A percentile compares a stretch with the other conserved stretches of the same genome.
Evolutionary conservation across 2,888 invertebrate genomes (phyloP).

Genomic region (Gnatocerus cornutus): DNA sequence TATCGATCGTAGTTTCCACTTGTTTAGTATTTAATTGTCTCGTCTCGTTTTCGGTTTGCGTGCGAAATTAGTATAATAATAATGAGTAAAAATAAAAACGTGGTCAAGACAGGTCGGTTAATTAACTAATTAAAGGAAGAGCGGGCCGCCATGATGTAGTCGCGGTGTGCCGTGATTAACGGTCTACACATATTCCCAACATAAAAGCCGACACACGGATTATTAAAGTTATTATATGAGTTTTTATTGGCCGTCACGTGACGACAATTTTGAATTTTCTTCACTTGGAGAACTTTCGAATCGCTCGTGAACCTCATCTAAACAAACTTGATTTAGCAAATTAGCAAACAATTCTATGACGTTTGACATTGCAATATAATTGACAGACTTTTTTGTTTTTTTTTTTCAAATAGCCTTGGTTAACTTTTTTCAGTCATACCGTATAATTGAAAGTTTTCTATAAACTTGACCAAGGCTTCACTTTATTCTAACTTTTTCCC

Average conservation of each 20-base stretch:
- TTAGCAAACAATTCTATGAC: too few relatives aligned
- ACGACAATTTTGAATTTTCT: conserved; percentile 15
- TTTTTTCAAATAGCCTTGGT: too few relatives aligned
- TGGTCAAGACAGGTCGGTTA: conserved; percentile 52
- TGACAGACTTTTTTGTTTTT: too few relatives aligned
- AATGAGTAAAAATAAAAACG: conserved; percentile 14
- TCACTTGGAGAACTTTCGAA: not conserved
- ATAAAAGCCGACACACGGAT: conserved; percentile 20
- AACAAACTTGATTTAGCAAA: not conserved
- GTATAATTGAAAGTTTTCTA: too few relatives aligned
- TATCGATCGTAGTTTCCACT: conserved; percentile 7
- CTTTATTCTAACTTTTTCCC: too few relatives aligned
- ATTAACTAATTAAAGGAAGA: conserved; percentile 56
- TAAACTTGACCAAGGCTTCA: too few relatives aligned
- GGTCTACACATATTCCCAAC: conserved; percentile 46
- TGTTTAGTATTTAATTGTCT: not conserved
- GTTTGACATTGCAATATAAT: too few relatives aligned
- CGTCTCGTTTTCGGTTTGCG: not conserved
- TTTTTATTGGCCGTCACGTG: conserved; percentile 21
- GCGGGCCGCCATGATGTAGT: conserved; percentile 44
- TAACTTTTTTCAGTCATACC: too few relatives aligned
- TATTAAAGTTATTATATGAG: conserved; percentile 26
- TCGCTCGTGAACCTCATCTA: conserved; percentile 4
- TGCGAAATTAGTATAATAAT: not conserved
- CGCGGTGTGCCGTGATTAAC: conserved; percentile 48